Conservation (phyloP, 2,888 invertebrate genomes). For the Ephialtes manifestator region DNA sequence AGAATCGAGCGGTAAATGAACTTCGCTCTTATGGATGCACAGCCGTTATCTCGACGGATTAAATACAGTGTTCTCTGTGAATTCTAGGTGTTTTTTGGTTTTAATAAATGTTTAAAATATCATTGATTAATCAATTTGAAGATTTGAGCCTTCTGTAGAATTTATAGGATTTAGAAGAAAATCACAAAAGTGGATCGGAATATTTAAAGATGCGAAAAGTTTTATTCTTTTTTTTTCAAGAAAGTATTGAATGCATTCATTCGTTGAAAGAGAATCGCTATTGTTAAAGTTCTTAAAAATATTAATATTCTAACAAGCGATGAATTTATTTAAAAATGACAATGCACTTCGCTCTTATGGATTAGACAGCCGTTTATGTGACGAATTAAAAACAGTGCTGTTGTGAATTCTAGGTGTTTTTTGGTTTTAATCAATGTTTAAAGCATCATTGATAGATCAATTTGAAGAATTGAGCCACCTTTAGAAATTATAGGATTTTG, state of each 20-base stretch:
- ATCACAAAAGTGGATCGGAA: too few species aligned
- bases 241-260: too few species aligned
- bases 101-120: background rate
- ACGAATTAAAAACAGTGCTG: background rate
- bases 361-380: conserved; percentile 2
- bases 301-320: too few species aligned
- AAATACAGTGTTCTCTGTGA: background rate
- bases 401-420: background rate
- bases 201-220: too few species aligned
- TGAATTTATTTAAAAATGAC: background rate
- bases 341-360: background rate
- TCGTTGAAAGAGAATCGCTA: background rate
- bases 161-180: too few species aligned
- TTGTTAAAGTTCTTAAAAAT: background rate
- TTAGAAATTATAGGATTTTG: too few species aligned
- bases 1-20: conserved; percentile 19
- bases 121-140: background rate
- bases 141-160: too few species aligned
- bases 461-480: too few species aligned
- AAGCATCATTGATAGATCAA: background rate
- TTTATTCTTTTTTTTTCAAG: background rate
- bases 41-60: conserved; percentile 1
- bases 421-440: background rate
- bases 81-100: background rate
- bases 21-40: background rate